Base-by-base conservation (phyloP, 2,888 invertebrate species). In the Hemistola chrysoprasaria region DNA sequence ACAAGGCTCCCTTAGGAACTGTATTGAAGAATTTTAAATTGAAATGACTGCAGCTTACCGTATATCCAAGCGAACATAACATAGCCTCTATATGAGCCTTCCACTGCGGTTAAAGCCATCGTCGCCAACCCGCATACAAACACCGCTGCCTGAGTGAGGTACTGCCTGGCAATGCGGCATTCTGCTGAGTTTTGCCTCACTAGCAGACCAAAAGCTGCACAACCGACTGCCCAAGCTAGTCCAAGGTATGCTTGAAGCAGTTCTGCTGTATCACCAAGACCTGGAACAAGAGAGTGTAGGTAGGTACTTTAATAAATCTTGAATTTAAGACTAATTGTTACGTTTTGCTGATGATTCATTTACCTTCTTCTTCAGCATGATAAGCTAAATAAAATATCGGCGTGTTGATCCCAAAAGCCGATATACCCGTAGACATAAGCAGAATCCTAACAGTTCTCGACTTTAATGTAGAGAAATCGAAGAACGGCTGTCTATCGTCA, bases 371-470 rank as follows among this genome's bases (percentile, higher is more conserved):
- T 74, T 95, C 93, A 7, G 94, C 94, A 64, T 95, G 94, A 65
- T 94, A 93, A 8, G 94, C 94, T 82, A 97, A 81, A 73, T 95
- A 94, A 72, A 96, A 94, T 59, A 96, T 92, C 0, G 97, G 97
- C 0, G 95, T 95, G 69, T 95, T 95, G 60, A 96, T 93, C 8
- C 97, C 97, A 68, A 96, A 94, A 3, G 95, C 94, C 7, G 91
- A 91, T 71, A 96, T 93, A 5, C 94, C 94, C 1, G 95, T 94
- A 3, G 95, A 95, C 62, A 95, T 90, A 41, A 97, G 90, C 41
- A 97, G 82, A 58, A 96, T 95, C 59, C 95, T 92, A 23, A 97
- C 93, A 20, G 96, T 95, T 75, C 95, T 94, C 67, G 96, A 96
- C 67, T 93, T 93, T 45, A 97, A 87, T 4, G 96, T 95, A 42